Base-by-base conservation (phyloP, 2,888 invertebrate species). In the Dioctria rufipes region DNA sequence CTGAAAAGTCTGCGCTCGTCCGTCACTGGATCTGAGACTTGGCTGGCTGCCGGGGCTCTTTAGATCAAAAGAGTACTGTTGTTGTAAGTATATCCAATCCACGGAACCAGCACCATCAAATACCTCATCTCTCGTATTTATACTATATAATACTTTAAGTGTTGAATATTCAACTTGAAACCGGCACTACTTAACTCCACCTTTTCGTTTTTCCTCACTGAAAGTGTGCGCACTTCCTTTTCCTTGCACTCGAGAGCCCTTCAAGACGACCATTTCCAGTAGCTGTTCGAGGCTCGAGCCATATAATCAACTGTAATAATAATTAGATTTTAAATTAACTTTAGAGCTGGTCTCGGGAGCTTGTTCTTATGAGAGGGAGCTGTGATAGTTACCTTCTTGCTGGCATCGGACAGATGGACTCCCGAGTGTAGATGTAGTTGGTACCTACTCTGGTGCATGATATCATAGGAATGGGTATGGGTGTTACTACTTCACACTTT, bases 241-340 rank as follows among this genome's bases (percentile, higher is more conserved):
- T 78, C 65, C 63, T 78, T 63, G 42, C 43, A 43, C 73, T 73
- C 73, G 37, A 60, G 43, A 58, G 25, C 60, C 58, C 73, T 42
- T 73, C 73, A 37, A 71, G 71, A 73, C 42, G 58, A 73, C 39
- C 73, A 73, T 65, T 78, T 78, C 65, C 78, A 78, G 78, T 78
- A 78, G 78, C 78, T 65, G 51, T 61, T 65, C 51, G 39, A 51
- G 51, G 51, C 51, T 43, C 78, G 51, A 25, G 65, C 78, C 65
- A 51, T 65, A 78, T 78, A 78, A 78, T 78, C 78, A 78, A 78
- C 65, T 65, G 65, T 65, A 78, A 78, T 78, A 78, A 78, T 78
- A 78, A 78, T 78, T 78, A 78, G 65, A 78, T 78, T 78, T 78
- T 78, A 78, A 78, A 78, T 78, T 78, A 78, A 78, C 78, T 78